These are phyloP conservation scores for Philaethria dido DNA, from an alignment of 2,888 invertebrate species.

Conservation along the genomic window DNA sequence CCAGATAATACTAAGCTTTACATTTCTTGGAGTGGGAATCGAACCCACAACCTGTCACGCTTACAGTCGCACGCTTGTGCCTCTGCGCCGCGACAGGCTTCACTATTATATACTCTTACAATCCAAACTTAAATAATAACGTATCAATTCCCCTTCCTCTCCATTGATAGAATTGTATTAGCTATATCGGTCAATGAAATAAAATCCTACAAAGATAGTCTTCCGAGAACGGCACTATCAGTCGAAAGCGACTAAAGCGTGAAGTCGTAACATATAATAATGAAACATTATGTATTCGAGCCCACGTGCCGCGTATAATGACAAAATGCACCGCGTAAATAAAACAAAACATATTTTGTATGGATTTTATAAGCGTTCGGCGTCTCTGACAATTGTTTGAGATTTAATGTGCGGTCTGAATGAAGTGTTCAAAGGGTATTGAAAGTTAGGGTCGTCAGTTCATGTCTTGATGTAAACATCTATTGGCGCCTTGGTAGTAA, in stretches of 20 bases:
- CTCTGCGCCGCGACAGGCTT: no score
- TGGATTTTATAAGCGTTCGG: slow-evolving; percentile 71
- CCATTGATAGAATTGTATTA: not conserved
- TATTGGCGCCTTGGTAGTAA: no score
- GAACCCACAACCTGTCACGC: no score
- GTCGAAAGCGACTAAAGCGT: slow-evolving; percentile 72
- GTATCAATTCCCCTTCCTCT: no score
- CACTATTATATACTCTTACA: no score
- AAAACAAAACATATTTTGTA: slow-evolving; percentile 71
- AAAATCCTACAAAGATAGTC: slow-evolving; percentile 60
- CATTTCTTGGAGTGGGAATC: no score
- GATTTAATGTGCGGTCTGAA: slow-evolving; percentile 44
- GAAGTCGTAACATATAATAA: slow-evolving; percentile 78
- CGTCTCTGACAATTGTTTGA: slow-evolving; percentile 57
- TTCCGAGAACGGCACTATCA: slow-evolving; percentile 81
- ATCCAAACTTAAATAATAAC: no score
- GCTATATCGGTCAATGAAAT: slow-evolving; percentile 16
- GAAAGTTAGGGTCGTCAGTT: not conserved
- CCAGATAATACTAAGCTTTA: no score
- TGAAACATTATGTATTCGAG: slow-evolving; percentile 82
- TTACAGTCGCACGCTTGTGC: no score
- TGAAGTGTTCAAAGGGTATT: not conserved
- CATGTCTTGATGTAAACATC: no score
- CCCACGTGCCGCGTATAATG: slow-evolving; percentile 80
- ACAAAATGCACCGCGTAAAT: slow-evolving; percentile 67